Evolutionary conservation across 1,140 invertebrate genomes (phyloP).

Genomic region (Heliconius hermathena): DNA sequence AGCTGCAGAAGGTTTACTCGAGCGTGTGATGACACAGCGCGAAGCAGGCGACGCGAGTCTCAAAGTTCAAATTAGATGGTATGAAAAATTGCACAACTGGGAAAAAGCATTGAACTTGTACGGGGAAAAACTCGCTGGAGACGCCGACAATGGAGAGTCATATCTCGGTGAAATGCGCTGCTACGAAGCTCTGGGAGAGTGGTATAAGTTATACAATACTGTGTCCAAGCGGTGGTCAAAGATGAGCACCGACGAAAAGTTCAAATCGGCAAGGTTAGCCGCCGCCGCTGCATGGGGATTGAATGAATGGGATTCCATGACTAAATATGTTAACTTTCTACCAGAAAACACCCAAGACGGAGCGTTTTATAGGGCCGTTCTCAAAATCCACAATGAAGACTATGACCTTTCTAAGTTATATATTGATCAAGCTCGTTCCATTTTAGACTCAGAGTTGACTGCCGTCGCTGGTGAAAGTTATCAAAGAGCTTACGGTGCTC

Average conservation of each 20-base stretch:
- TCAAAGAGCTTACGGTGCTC: conserved; percentile 97
- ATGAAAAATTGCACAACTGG: conserved; percentile 99
- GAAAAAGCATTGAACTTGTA: conserved; percentile 96
- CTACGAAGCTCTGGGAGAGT: conserved; percentile 98
- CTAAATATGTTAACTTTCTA: conserved; percentile 92
- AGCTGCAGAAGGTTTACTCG: conserved; percentile 95
- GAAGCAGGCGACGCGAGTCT: conserved; percentile 83
- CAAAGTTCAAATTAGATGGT: conserved; percentile 97
- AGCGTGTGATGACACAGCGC: conserved; percentile 93
- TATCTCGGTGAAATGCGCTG: conserved; percentile 97
- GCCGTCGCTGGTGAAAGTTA: conserved; percentile 99
- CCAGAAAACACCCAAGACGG: conserved; percentile 96
- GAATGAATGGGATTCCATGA: conserved; percentile 96
- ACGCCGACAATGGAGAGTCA: conserved; percentile 89
- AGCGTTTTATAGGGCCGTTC: conserved; percentile 97
- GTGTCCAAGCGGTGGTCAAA: conserved; percentile 89
- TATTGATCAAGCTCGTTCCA: conserved; percentile 95
- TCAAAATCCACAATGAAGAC: conserved; percentile 94
- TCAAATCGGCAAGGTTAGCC: conserved; percentile 94
- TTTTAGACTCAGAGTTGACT: conserved; percentile 97
- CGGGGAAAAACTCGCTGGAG: conserved; percentile 84
- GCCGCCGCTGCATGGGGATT: conserved; percentile 97
- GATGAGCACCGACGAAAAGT: conserved; percentile 86
- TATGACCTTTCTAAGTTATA: conserved; percentile 88
- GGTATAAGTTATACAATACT: conserved; percentile 91